Conservation (phyloP, 2,797 vertebrate species). For the Clarias fuscus region DNA sequence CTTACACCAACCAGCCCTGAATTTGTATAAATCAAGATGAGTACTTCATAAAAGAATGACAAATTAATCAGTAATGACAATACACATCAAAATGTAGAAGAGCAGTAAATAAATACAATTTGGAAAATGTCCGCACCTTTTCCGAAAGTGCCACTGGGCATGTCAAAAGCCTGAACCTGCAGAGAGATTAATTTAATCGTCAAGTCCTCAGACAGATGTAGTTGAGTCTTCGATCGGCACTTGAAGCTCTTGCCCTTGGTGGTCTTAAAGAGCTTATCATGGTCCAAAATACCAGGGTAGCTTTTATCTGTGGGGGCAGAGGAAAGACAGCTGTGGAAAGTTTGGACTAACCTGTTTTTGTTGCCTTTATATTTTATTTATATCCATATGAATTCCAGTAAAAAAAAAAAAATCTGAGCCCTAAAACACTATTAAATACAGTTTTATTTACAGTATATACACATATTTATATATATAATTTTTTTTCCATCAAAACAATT, state of each 20-base stretch:
- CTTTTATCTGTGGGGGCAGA: conserved; percentile 64
- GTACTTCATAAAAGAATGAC: not conserved
- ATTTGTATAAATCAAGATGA: not conserved
- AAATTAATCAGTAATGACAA: not conserved
- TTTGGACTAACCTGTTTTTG: not conserved
- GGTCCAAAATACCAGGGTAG: conserved; percentile 65
- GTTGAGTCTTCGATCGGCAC: conserved; percentile 75
- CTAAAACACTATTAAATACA: not conserved
- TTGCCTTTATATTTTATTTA: not conserved
- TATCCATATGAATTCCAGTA: not conserved
- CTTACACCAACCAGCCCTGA: not conserved
- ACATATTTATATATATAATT: too few species aligned
- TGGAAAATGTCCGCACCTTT: conserved; percentile 69
- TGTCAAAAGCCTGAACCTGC: conserved; percentile 84
- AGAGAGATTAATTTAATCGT: conserved; percentile 73
- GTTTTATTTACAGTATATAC: too few species aligned
- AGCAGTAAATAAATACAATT: not conserved
- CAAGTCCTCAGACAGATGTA: conserved; percentile 69
- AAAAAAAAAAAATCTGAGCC: not conserved
- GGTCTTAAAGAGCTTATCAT: conserved; percentile 71
- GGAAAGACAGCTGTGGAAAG: not conserved
- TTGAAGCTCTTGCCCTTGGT: conserved; percentile 74
- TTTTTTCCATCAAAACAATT: not conserved
- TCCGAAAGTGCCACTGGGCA: conserved; percentile 71
- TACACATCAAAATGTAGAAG: not conserved